These are phyloP conservation scores for Formica exsecta DNA, from an alignment of 1,140 invertebrate genomes.

Conservation along the genomic window DNA sequence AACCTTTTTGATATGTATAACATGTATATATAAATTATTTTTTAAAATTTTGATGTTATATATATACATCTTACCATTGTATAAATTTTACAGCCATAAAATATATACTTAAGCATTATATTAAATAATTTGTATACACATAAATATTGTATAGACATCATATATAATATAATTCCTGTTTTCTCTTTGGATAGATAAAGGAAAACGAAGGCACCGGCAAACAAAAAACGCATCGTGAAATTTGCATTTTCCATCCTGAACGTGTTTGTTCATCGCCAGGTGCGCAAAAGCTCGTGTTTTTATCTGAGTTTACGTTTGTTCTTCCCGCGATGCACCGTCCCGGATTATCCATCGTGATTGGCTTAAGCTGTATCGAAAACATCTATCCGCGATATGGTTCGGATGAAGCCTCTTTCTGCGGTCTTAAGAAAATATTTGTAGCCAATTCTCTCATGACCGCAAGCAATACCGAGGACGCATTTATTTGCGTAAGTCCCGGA, in stretches of 20 bases:
- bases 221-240: neutral
- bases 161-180: neutral
- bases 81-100: neutral
- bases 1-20: neutral
- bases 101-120: neutral
- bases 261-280: slow-evolving; percentile 44
- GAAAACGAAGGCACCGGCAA: neutral
- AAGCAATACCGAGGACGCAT: neutral
- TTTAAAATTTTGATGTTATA: neutral
- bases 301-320: slow-evolving; percentile 40
- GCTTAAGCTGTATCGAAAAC: slow-evolving; percentile 49
- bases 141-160: neutral
- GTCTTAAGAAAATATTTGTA: slow-evolving; percentile 59
- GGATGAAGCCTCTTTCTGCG: neutral
- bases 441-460: neutral
- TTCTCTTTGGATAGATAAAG: neutral
- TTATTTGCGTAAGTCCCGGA: slow-evolving; percentile 6
- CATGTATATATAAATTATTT: neutral
- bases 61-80: neutral
- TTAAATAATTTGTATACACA: neutral
- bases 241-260: slow-evolving; percentile 44
- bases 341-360: slow-evolving; percentile 37
- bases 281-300: slow-evolving; percentile 36
- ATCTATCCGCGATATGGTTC: slow-evolving; percentile 17
- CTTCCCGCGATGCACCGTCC: neutral